Base-by-base conservation (phyloP, 2,888 invertebrate genomes). In the Megamerina dolium region DNA sequence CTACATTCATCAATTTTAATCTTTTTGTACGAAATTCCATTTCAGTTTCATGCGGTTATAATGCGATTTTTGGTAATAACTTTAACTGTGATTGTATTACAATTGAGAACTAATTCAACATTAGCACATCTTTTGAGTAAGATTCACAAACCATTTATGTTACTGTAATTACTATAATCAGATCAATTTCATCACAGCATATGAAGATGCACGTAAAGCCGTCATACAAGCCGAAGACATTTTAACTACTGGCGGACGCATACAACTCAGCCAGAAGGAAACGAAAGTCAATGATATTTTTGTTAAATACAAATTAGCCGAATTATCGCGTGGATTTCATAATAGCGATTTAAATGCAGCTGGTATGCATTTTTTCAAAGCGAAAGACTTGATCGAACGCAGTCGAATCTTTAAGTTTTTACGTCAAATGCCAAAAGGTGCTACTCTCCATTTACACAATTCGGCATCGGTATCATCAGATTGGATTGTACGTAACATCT, bases 331-430 rank as follows among this genome's bases (percentile, higher is more conserved):
- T 12, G 69, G 69, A 1, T 64, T 59, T 23, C 50, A 48, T 3
- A 52, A 66, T 48, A 59, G 67, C 14, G 59, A 60, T 1, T 55
- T 54, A 29, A 68, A 63, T 35, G 63, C 75, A 13, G 77, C 80
- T 1, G 69, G 74, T 1, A 60, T 69, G 45, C 79, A 78, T 59
- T 81, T 82, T 51, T 73, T 81, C 43, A 63, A 72, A 10, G 72
- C 74, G 0, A 77, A 73, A 46, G 42, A 61, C 0, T 51, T 72
- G 2, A 78, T 82, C 14, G 75, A 78, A 18, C 57, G 66, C 5
- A 79, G 80, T 1, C 57, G 68, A 26, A 74, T 82, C 1, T 81
- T 76, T 50, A 57, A 74, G 37, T 69, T 81, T 4, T 72, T 83
- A 4, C 67, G 73, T 39, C 63, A 65, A 43, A 69, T 83, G 67